Percentiles rank a stretch among this genome's conserved stretches.
Conservation (phyloP, 2,113 vertebrate genomes). For the Myotis yumanensis region DNA sequence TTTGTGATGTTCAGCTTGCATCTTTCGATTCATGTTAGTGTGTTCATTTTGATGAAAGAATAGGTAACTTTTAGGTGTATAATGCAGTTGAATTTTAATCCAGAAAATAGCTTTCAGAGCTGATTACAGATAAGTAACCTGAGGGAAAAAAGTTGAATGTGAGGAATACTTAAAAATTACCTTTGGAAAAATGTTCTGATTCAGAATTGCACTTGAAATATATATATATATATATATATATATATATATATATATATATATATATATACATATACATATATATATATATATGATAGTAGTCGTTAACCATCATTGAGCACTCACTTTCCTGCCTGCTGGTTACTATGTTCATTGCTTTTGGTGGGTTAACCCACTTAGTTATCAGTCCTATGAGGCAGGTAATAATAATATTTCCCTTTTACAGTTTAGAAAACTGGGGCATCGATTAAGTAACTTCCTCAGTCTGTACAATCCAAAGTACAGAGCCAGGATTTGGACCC, state of each 20-base stretch:
- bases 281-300: neutral
- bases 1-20: slow-evolving; percentile 44
- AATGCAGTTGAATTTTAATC: slow-evolving; percentile 40
- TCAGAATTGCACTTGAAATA: neutral
- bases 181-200: neutral
- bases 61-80: slow-evolving; percentile 26
- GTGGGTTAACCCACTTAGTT: slow-evolving; percentile 28
- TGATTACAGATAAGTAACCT: slow-evolving; percentile 36
- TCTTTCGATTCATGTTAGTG: slow-evolving; percentile 30
- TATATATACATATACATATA: neutral
- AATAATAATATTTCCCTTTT: neutral
- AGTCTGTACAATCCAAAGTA: neutral
- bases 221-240: neutral
- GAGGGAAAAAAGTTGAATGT: neutral
- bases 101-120: slow-evolving; percentile 49
- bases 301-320: neutral
- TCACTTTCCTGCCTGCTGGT: neutral
- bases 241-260: too few relatives aligned
- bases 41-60: slow-evolving; percentile 51
- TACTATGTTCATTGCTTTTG: neutral
- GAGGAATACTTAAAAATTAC: slow-evolving; percentile 48
- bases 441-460: neutral
- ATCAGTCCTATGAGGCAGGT: neutral
- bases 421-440: neutral
- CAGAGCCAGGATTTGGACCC: neutral